phyloP scores from a whole-genome alignment of 2,113 vertebrate genomes.

The Spea bombifrons region DNA sequence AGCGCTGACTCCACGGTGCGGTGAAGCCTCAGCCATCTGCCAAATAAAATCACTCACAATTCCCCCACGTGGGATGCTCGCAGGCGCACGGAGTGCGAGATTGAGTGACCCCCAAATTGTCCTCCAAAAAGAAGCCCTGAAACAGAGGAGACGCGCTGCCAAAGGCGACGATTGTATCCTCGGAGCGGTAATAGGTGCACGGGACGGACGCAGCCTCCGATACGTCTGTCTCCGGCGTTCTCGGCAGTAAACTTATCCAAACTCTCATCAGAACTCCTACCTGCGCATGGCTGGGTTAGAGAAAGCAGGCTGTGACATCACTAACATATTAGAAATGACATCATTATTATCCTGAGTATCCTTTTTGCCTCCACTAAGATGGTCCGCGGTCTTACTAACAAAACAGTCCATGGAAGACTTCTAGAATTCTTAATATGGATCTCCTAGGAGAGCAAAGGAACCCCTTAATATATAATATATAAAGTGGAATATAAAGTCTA shows the following conservation, averaged over 20 bases:
- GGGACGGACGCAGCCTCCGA: not conserved
- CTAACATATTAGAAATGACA: too few species aligned
- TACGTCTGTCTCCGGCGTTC: not conserved
- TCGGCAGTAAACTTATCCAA: not conserved
- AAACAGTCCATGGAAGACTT: too few species aligned
- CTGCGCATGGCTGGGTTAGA: too few species aligned
- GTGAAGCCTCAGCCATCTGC: constrained; percentile 31
- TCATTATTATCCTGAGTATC: too few species aligned
- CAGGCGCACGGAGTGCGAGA: constrained; percentile 34
- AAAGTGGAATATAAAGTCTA: too few species aligned
- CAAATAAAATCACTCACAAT: constrained; percentile 38
- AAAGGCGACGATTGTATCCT: constrained; percentile 26
- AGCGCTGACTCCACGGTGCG: constrained; percentile 24
- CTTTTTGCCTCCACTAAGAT: too few species aligned
- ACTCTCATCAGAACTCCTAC: too few species aligned
- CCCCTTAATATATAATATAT: too few species aligned
- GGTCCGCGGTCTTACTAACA: too few species aligned
- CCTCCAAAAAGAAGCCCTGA: constrained; percentile 30
- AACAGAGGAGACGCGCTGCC: constrained; percentile 34
- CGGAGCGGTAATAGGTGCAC: constrained; percentile 22
- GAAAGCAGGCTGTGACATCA: too few species aligned
- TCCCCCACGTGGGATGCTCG: constrained; percentile 38
- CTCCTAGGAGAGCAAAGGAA: too few species aligned
- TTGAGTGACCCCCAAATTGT: constrained; percentile 45
- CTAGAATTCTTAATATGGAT: too few species aligned